These are phyloP conservation scores for human (Homo sapiens) DNA, from an alignment of 2,113 vertebrate species.

Conservation along the genomic window GRCh38 chr1:9397501-9398000, in stretches of 20 bases:
- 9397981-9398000: accelerated
- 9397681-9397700: background rate
- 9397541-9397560: no score
- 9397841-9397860: no score
- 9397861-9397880: background rate
- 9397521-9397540: no score
- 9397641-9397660: background rate
- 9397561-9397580: no score
- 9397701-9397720: background rate
- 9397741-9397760: background rate
- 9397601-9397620: accelerated
- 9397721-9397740: constrained; percentile 1
- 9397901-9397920: background rate
- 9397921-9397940: background rate
- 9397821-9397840: background rate
- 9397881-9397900: background rate
- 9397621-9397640: no score
- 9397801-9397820: background rate
- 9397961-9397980: background rate
- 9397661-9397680: constrained; percentile 51
- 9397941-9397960: background rate
- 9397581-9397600: no score
- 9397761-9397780: background rate
- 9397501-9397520: no score
- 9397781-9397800: background rate